Evolutionary conservation across 2,797 vertebrate species (phyloP).

Genomic region (Anguilla obscura): DNA sequence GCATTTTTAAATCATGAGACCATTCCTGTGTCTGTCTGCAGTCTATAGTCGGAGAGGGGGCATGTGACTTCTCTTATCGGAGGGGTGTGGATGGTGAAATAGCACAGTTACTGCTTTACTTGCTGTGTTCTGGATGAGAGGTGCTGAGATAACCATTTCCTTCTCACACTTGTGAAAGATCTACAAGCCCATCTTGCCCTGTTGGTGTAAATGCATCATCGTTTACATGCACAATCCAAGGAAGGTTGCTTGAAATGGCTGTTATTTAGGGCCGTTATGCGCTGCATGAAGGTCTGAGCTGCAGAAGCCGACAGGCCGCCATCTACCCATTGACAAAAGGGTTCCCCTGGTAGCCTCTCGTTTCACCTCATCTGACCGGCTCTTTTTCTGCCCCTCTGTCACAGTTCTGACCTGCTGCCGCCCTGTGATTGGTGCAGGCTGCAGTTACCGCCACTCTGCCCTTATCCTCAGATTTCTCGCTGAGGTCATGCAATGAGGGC

Average conservation of each 20-base stretch:
- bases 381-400: conserved; percentile 15
- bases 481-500: neutral
- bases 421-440: neutral
- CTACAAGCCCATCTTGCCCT: conserved; percentile 45
- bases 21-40: conserved; percentile 48
- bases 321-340: conserved; percentile 38
- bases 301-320: neutral
- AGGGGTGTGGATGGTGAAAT: conserved; percentile 63
- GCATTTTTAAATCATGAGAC: conserved; percentile 62
- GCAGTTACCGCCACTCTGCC: neutral
- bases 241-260: conserved; percentile 69
- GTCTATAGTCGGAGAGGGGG: conserved; percentile 46
- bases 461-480: neutral
- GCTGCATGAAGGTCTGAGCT: conserved; percentile 13
- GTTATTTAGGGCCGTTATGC: conserved; percentile 56
- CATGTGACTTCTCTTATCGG: conserved; percentile 61
- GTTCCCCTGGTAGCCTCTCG: conserved; percentile 33
- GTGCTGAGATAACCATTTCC: conserved; percentile 63
- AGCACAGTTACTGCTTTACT: conserved; percentile 60
- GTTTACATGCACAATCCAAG: conserved; percentile 69
- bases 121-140: conserved; percentile 62
- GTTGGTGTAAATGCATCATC: conserved; percentile 70
- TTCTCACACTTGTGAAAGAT: conserved; percentile 45
- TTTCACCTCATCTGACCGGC: conserved; percentile 43
- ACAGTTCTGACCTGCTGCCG: neutral